Conservation (phyloP, 2,888 invertebrate species). For the Acrocyrtus sp. region DNA sequence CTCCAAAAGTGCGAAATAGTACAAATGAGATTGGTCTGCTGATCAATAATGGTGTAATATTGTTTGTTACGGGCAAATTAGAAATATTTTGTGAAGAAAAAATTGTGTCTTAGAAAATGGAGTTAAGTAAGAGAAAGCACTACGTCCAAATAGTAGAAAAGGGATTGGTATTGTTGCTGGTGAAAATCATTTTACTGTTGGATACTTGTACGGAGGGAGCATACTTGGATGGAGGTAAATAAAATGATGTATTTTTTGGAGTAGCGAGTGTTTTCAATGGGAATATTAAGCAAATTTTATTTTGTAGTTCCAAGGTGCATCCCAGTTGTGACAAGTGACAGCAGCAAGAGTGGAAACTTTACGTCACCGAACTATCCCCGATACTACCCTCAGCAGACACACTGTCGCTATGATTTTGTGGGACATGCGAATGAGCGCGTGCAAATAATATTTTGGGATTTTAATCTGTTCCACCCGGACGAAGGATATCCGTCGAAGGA, state of each 20-base stretch:
- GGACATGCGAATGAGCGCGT: conserved; percentile 86
- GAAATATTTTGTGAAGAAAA: no score
- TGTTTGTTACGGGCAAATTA: no score
- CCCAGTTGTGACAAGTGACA: conserved; percentile 71
- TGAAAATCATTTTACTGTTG: neutral
- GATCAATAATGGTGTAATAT: no score
- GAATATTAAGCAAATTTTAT: neutral
- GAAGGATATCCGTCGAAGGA: conserved; percentile 31
- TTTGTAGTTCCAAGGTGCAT: conserved; percentile 46
- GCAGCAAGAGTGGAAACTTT: conserved; percentile 84
- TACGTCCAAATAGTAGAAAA: neutral
- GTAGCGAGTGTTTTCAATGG: no score
- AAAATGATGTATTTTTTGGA: neutral
- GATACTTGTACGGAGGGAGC: conserved; percentile 13
- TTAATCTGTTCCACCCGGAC: conserved; percentile 77
- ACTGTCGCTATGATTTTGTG: conserved; percentile 91
- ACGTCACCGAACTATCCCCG: conserved; percentile 87
- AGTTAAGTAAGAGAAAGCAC: neutral
- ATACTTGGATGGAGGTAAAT: conserved; percentile 35
- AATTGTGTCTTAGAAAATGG: no score
- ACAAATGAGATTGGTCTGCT: no score
- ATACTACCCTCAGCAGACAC: conserved; percentile 80
- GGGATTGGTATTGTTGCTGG: neutral
- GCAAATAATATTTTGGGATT: conserved; percentile 85
- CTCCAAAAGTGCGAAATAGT: no score